Evolutionary conservation across 2,113 vertebrate species (phyloP), one percentile per base, ranked within the genome.

Genomic region (Archocentrus centrarchus): DNA sequence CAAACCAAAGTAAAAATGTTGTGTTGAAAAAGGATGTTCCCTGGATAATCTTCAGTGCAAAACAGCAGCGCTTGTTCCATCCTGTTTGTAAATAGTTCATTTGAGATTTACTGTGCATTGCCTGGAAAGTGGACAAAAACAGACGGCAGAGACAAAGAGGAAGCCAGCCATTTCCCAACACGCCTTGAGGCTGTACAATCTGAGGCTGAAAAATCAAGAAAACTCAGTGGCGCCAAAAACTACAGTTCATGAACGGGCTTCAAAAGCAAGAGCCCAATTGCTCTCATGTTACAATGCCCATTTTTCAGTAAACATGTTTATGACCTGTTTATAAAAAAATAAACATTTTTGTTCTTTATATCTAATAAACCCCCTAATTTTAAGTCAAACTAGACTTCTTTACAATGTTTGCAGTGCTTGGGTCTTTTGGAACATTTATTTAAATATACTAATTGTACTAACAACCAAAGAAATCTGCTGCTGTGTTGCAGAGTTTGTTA

Each of bases 161-260:
- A 70, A 70, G 66, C 15, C 66, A 70, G 30, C 41, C 66, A 50
- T 70, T 50, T 70, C 66, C 66, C 66, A 70, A 30, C 66, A 70
- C 50, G 44, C 66, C 66, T 70, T 30, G 66, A 50, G 66, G 66
- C 24, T 30, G 44, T 20, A 70, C 44, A 70, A 50, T 70, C 66
- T 50, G 44, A 50, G 66, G 66, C 17, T 70, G 24, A 50, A 70
- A 70, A 70, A 7, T 15, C 3, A 50, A 50, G 66, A 70, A 70
- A 50, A 44, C 66, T 50, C 66, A 30, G 41, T 50, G 66, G 30
- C 30, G 66, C 66, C 66, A 70, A 50, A 70, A 50, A 70, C 44
- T 70, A 70, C 66, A 70, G 66, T 50, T 70, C 66, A 70, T 17
- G 66, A 70, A 70, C 15, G 47, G 41, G 64, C 41, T 70, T 41